Evolutionary conservation across 2,888 invertebrate genomes (phyloP), one percentile per base, ranked within the genome.

Genomic region (Netelia virgata): DNA sequence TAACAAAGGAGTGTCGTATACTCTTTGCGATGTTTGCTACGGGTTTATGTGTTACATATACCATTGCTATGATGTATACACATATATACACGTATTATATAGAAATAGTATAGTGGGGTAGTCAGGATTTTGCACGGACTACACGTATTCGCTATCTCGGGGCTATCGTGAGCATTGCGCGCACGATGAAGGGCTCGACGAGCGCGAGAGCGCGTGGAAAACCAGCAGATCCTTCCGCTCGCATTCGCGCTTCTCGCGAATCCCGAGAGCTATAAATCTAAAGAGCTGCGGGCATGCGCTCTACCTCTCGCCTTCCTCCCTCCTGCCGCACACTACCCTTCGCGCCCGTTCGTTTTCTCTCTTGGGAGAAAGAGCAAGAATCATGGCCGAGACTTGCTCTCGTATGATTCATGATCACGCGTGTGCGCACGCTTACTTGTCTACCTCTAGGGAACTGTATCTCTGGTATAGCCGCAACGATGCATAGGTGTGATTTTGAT

Each of bases 331-430:
- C 36, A 36, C 36, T 36, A 47, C 47, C 47, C 14, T 14, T 47
- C 47, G 10, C 11, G 11, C 11, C 14, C 14, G 14, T 14, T 47
- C 47, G 14, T 47, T 47, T 47, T 47, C 47, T 47, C 47, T 47
- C 47, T 47, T 14, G 47, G 47, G 47, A 47, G 47, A 47, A 23
- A 59, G 83, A 88, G 88, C 88, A 85, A 87, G 86, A 88, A 88
- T 89, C 89, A 86, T 85, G 88, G 83, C 87, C 82, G 66, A 47
- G 78, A 73, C 10, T 57, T 57, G 53, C 53, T 57, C 74, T 50
- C 66, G 77, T 89, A 91, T 91, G 92, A 92, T 91, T 92, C 91
- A 92, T 90, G 90, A 90, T 90, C 88, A 87, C 88, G 87, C 88
- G 87, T 86, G 87, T 83, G 84, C 63, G 82, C 76, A 84, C 64